A percentile compares a stretch with the other conserved stretches of the same genome.
Conservation (phyloP, 2,113 vertebrate genomes). For the Emydura subglobosa region DNA sequence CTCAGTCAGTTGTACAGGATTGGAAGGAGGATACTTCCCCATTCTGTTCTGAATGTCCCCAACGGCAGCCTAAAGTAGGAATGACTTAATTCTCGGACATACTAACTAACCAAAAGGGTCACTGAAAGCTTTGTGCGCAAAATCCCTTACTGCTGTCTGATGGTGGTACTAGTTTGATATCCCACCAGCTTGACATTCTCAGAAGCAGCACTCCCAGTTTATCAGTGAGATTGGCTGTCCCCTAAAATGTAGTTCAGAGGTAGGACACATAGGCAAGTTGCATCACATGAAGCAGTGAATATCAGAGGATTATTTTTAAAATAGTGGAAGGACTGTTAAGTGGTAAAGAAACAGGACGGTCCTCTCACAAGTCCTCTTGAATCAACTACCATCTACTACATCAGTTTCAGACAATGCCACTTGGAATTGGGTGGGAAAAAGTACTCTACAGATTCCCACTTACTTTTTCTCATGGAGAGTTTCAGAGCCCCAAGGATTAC, state of each 20-base stretch:
- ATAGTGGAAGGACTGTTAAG: neutral
- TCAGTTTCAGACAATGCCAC: neutral
- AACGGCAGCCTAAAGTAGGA: neutral
- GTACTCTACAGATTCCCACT: neutral
- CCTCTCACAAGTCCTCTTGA: neutral
- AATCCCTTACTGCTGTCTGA: neutral
- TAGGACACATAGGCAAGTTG: neutral
- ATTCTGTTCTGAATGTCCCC: neutral
- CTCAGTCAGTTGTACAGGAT: accelerated
- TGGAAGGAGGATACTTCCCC: accelerated
- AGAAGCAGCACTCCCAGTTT: neutral
- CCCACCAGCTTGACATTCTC: neutral
- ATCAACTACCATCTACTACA: neutral
- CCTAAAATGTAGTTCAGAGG: neutral
- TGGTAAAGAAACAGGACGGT: neutral
- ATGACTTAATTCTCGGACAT: neutral
- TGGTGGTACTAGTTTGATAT: neutral
- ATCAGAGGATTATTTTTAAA: neutral
- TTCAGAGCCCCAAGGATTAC: neutral
- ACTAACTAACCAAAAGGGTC: neutral
- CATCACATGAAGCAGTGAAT: neutral
- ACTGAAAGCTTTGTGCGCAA: neutral
- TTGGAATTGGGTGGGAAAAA: neutral
- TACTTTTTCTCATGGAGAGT: neutral
- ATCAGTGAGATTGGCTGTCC: neutral